These are phyloP conservation scores for Procambarus virginalis DNA, from an alignment of 1,140 invertebrate species.

Conservation along the genomic window DNA sequence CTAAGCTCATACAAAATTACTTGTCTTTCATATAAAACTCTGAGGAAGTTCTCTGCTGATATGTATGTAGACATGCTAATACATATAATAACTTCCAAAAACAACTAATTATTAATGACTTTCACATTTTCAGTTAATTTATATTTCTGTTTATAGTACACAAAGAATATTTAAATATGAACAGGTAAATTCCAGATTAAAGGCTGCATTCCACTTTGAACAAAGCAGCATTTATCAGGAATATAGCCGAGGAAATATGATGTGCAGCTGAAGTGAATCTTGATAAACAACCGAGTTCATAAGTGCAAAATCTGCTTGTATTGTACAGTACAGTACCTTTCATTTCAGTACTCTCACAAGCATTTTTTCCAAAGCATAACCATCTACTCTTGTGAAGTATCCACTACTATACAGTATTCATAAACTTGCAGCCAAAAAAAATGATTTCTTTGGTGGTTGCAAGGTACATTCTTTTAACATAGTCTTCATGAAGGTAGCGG, in stretches of 20 bases:
- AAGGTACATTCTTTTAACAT: not conserved
- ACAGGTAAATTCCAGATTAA: not conserved
- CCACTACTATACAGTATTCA: not conserved
- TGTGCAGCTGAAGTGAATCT: not conserved
- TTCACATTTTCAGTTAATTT: constrained; percentile 3
- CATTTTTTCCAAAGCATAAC: not conserved
- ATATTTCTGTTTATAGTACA: constrained; percentile 7
- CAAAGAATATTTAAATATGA: not conserved
- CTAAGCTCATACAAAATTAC: not conserved
- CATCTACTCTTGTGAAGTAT: not conserved
- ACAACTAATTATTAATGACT: not conserved
- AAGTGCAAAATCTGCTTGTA: not conserved
- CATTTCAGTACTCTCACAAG: not conserved
- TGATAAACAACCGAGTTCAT: not conserved
- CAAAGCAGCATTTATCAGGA: not conserved
- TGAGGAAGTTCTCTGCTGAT: constrained; percentile 9
- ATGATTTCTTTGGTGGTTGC: constrained; percentile 3
- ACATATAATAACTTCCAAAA: not conserved
- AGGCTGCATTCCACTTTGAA: not conserved
- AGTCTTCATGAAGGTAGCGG: constrained; percentile 32
- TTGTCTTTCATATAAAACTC: not conserved
- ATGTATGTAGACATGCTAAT: constrained; percentile 18
- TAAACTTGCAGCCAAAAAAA: not conserved
- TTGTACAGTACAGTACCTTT: not conserved
- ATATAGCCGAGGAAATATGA: not conserved